Evolutionary conservation across 2,113 vertebrate genomes (phyloP), one percentile per base, ranked within the genome.

Genomic region (Burhinus bistriatus): DNA sequence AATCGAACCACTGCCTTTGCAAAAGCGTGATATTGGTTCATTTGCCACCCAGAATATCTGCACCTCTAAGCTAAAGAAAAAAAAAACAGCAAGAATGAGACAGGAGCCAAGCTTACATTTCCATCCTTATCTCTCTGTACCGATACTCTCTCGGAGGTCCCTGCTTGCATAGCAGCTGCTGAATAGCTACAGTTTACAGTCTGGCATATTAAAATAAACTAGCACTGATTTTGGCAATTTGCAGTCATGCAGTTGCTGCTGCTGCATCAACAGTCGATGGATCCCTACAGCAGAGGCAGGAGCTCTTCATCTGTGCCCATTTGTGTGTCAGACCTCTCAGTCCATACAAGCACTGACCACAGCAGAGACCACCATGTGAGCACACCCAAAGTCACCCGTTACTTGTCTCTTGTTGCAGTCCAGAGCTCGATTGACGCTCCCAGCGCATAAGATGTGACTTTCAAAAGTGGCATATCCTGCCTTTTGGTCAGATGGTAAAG

Each of bases 191-290:
- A 83, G 84, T 95, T 96, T 93, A 93, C 82, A 93, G 90, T 83
- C 90, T 95, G 81, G 93, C 66, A 86, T 94, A 95, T 93, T 92
- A 95, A 96, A 96, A 96, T 93, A 97, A 94, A 91, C 78, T 76
- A 93, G 82, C 82, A 58, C 49, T 80, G 85, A 88, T 93, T 93
- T 85, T 85, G 90, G 87, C 66, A 90, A 83, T 94, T 90, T 92
- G 71, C 86, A 89, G 76, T 68, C 47, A n/a, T 72, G 81, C 70
- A 82, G 81, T 82, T 42, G 38, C 89, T 81, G 64, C 69, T 66
- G 62, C 76, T 72, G 81, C 85, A 73, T 70, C 62, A 94, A 69
- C 13, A 65, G 62, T 4, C 69, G 71, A 76, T 36, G 78, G 70
- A 80, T 93, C 58, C 82, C 75, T 80, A 76, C 54, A 86, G 93